Percentiles rank a stretch among this genome's conserved stretches.
Conservation (phyloP, 1,140 invertebrate species). For the Trialeurodes vaporariorum region DNA sequence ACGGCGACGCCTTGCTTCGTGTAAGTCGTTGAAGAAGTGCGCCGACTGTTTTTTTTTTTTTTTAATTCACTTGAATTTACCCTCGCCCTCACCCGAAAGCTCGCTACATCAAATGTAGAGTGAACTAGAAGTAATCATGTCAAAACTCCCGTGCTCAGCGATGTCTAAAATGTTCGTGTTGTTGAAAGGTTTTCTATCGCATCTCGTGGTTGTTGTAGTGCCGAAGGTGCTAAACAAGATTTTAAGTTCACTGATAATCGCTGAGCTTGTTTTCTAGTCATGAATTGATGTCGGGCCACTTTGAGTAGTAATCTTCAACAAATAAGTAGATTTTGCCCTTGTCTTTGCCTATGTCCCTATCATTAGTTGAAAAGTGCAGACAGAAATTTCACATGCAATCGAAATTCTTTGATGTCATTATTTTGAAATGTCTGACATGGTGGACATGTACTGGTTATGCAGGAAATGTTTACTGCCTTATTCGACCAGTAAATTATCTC, state of each 20-base stretch:
- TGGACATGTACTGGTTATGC: constrained; percentile 23
- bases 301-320: constrained; percentile 16
- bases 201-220: constrained; percentile 32
- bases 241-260: constrained; percentile 12
- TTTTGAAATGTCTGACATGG: constrained; percentile 26
- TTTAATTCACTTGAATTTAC: constrained; percentile 5
- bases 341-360: constrained; percentile 26
- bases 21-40: neutral
- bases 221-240: constrained; percentile 32
- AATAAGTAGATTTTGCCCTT: constrained; percentile 11
- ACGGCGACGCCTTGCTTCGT: too few relatives aligned
- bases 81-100: constrained; percentile 27
- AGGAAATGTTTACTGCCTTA: constrained; percentile 25
- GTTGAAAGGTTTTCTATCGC: constrained; percentile 36
- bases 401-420: constrained; percentile 26
- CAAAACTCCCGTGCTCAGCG: constrained; percentile 31
- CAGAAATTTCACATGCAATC: constrained; percentile 23
- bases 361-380: constrained; percentile 28
- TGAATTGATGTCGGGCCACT: constrained; percentile 21
- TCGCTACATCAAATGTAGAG: constrained; percentile 36
- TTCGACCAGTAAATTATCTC: constrained; percentile 15
- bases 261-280: neutral
- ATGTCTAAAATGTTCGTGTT: constrained; percentile 34
- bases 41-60: neutral
- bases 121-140: constrained; percentile 30